Evolutionary conservation across 2,888 invertebrate genomes (phyloP).

Genomic region (Phengaris alcon): DNA sequence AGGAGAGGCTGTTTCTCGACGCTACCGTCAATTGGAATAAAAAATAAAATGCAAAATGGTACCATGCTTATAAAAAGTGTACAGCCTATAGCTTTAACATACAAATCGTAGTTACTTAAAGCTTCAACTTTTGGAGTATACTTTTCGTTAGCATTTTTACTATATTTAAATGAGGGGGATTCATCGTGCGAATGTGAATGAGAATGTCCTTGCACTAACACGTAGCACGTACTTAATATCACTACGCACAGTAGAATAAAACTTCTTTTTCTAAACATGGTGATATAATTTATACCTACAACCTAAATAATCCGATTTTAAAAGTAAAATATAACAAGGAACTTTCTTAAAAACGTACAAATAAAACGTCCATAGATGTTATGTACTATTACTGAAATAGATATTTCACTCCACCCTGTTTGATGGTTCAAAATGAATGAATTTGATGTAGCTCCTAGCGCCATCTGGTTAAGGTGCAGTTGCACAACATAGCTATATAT

Average conservation of each 20-base stretch:
- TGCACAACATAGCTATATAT: no score
- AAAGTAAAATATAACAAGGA: not conserved
- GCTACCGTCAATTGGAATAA: slow-evolving; percentile 94
- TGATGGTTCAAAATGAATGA: no score
- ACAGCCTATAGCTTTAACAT: slow-evolving; percentile 91
- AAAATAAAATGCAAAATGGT: slow-evolving; percentile 94
- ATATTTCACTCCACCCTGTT: no score
- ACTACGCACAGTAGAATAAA: slow-evolving; percentile 36
- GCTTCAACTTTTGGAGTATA: slow-evolving; percentile 70
- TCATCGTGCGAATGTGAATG: slow-evolving; percentile 80
- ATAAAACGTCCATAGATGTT: no score
- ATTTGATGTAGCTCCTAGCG: no score
- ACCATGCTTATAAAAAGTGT: slow-evolving; percentile 96
- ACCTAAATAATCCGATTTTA: not conserved
- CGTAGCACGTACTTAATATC: slow-evolving; percentile 30
- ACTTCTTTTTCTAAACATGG: slow-evolving; percentile 39
- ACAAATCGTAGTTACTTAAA: slow-evolving; percentile 73
- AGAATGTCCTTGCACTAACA: slow-evolving; percentile 49
- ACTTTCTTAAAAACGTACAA: not conserved
- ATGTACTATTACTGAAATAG: no score
- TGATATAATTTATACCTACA: slow-evolving; percentile 4
- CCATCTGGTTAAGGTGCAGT: no score
- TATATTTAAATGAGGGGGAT: slow-evolving; percentile 90
- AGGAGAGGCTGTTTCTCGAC: slow-evolving; percentile 90
- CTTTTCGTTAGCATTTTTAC: slow-evolving; percentile 80